Evolutionary conservation across 92 coral and sea anemone species (phyloP).

Genomic region (Bergia sp.): DNA sequence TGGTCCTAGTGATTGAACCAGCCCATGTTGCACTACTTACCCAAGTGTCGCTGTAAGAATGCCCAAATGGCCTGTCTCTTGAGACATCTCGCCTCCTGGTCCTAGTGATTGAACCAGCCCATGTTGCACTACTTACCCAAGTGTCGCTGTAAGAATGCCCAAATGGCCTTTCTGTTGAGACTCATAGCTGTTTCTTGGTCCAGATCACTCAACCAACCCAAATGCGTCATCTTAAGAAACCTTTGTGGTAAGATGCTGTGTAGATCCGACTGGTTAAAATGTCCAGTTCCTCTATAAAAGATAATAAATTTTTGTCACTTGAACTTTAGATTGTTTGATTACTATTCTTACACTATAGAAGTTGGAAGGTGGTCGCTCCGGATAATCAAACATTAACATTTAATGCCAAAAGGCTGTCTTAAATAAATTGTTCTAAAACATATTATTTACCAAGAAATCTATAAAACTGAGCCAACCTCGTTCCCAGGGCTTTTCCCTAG

Average conservation of each 20-base stretch:
- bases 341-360: no score
- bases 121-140: constrained; percentile 51
- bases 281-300: constrained; percentile 66
- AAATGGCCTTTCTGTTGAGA: constrained; percentile 76
- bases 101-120: background rate
- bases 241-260: constrained; percentile 69
- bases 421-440: no score
- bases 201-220: constrained; percentile 56
- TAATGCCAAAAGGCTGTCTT: no score
- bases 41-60: constrained; percentile 74
- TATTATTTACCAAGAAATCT: no score
- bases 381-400: no score
- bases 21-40: constrained; percentile 24
- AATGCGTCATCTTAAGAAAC: constrained; percentile 50
- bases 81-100: constrained; percentile 35
- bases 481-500: no score
- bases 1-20: background rate
- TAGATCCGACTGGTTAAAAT: constrained; percentile 82
- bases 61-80: constrained; percentile 84
- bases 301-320: background rate
- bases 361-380: no score
- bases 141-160: constrained; percentile 77
- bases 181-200: constrained; percentile 56
- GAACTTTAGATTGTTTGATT: no score
- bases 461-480: no score